phyloP scores from a whole-genome alignment of 2,888 invertebrate genomes.

The Catotricha subobsoleta region DNA sequence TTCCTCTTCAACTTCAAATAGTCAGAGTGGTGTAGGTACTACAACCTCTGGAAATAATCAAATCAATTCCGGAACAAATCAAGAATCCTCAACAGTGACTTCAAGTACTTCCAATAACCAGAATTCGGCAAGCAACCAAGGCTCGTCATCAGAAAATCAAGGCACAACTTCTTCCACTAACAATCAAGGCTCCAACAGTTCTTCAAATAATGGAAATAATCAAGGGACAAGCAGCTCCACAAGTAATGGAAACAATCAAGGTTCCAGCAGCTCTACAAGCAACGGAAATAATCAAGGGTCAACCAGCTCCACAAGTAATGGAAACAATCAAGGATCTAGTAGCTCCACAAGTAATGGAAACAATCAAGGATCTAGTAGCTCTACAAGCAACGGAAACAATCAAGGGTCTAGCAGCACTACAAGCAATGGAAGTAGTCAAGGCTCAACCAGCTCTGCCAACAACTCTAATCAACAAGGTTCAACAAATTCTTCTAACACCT shows the following conservation, averaged over 20 bases:
- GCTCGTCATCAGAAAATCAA: no score
- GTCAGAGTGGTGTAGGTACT: neutral
- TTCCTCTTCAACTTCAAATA: no score
- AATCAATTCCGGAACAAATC: conserved; percentile 3
- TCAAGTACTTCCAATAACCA: neutral
- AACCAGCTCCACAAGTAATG: neutral
- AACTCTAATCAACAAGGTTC: conserved; percentile 3
- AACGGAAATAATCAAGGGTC: neutral
- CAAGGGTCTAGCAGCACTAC: no score
- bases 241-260: conserved; percentile 6
- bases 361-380: conserved; percentile 12
- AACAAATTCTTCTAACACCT: conserved; percentile 7
- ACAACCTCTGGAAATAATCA: neutral
- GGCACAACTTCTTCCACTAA: neutral
- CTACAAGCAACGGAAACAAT: conserved; percentile 12
- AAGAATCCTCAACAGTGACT: conserved; percentile 1
- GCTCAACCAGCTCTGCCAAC: conserved; percentile 7
- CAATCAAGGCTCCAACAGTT: no score
- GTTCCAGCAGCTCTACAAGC: neutral
- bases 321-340: neutral
- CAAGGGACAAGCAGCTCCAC: no score
- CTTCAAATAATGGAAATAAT: no score
- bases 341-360: conserved; percentile 3
- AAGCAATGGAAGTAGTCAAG: no score
- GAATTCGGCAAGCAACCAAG: no score